phyloP scores from a whole-genome alignment of 1,140 invertebrate species.

The Orussus abietinus region DNA sequence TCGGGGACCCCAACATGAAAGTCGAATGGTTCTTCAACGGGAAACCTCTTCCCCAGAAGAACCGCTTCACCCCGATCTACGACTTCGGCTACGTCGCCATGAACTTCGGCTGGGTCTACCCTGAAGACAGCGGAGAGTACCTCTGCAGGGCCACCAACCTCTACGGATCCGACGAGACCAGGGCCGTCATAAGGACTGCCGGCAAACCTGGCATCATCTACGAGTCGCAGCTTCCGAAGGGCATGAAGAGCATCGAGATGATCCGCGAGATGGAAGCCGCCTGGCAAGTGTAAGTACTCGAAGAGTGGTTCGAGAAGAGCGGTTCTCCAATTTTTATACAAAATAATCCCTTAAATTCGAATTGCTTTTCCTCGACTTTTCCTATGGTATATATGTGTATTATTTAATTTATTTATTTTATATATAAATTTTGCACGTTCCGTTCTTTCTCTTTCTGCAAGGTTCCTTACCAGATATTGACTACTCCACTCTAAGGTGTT shows the following conservation, averaged over 20 bases:
- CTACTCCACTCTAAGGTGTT: too few relatives aligned
- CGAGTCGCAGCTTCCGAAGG: constrained; percentile 87
- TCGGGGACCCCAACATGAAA: constrained; percentile 96
- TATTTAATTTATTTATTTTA: constrained; percentile 11
- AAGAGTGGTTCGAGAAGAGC: too few relatives aligned
- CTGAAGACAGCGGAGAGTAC: constrained; percentile 87
- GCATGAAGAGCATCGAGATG: constrained; percentile 92
- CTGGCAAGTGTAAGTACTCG: constrained; percentile 79
- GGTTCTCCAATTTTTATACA: too few relatives aligned
- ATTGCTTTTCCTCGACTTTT: not conserved
- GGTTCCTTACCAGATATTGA: too few relatives aligned
- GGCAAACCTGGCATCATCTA: constrained; percentile 90
- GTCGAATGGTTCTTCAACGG: constrained; percentile 96
- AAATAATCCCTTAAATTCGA: not conserved
- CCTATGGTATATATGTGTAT: not conserved
- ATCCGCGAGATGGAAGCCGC: constrained; percentile 95
- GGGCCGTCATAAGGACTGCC: constrained; percentile 75
- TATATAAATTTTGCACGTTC: not conserved
- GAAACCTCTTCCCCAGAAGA: constrained; percentile 83
- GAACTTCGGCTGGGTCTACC: constrained; percentile 94
- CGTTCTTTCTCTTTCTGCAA: too few relatives aligned
- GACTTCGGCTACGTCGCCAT: constrained; percentile 95
- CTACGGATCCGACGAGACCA: constrained; percentile 86
- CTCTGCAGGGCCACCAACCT: constrained; percentile 86
- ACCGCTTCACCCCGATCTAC: constrained; percentile 87